Evolutionary conservation across 2,888 invertebrate genomes (phyloP).

Genomic region (Capitulum mitella): DNA sequence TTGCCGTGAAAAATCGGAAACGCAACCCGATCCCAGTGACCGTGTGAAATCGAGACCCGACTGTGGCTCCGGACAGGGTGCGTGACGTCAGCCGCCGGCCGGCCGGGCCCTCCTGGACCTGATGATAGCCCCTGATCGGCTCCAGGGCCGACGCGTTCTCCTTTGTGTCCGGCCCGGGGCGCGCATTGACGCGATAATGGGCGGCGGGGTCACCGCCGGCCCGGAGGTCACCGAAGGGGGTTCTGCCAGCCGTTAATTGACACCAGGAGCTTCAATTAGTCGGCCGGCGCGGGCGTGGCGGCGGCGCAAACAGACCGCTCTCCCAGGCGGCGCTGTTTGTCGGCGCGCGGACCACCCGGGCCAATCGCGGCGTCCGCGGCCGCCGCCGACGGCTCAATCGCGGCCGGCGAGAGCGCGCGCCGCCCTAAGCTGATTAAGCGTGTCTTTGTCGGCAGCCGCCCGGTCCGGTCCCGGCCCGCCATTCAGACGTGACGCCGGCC

Average conservation of each 20-base stretch:
- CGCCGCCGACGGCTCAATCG: neutral
- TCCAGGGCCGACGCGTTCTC: neutral
- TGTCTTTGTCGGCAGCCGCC: neutral
- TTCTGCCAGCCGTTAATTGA: neutral
- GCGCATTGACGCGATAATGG: neutral
- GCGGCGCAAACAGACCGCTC: neutral
- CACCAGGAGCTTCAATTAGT: slow-evolving; percentile 22
- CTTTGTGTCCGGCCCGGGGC: neutral
- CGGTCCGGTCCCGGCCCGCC: neutral
- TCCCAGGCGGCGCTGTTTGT: neutral
- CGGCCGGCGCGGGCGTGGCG: neutral
- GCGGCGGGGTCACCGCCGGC: neutral
- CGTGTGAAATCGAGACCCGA: too few species aligned
- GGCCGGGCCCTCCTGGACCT: neutral
- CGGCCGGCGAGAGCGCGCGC: neutral
- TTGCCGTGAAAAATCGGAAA: neutral
- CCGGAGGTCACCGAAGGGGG: slow-evolving; percentile 10
- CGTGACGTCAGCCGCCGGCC: neutral
- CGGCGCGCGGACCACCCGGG: neutral
- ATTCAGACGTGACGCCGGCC: neutral
- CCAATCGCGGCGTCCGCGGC: neutral
- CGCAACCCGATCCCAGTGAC: neutral
- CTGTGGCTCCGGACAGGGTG: neutral
- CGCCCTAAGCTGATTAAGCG: slow-evolving; percentile 2
- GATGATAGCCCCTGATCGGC: neutral